phyloP scores from a whole-genome alignment of 2,113 vertebrate species.

The Amphiprion ocellaris region DNA sequence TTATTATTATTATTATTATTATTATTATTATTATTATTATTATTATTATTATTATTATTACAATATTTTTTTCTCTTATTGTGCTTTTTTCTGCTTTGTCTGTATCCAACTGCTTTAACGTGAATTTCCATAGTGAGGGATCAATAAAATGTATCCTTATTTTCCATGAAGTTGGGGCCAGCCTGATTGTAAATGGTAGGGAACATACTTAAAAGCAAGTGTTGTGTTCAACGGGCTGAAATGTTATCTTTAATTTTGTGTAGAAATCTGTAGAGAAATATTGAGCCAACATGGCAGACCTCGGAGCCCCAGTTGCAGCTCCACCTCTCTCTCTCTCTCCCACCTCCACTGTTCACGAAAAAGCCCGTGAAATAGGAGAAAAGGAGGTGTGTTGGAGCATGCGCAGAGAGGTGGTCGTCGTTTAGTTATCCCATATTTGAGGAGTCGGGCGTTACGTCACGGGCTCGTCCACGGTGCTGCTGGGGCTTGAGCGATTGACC shows the following conservation, averaged over 20 bases:
- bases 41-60: no score
- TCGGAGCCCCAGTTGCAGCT: conserved; percentile 39
- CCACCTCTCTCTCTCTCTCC: conserved; percentile 17
- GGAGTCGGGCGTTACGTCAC: conserved; percentile 80
- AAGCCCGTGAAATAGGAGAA: conserved; percentile 60
- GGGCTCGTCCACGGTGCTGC: conserved; percentile 63
- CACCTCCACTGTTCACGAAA: conserved; percentile 36
- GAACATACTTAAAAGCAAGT: background rate
- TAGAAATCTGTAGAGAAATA: background rate
- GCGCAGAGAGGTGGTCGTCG: conserved; percentile 54
- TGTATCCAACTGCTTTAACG: no score
- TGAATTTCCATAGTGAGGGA: no score
- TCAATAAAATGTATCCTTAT: background rate
- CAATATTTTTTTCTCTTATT: background rate
- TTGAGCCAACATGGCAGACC: conserved; percentile 72
- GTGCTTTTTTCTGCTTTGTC: no score
- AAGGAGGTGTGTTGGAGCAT: conserved; percentile 68
- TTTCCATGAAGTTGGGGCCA: background rate
- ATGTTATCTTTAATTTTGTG: background rate
- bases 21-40: no score
- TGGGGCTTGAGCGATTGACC: conserved; percentile 64
- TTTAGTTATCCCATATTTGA: conserved; percentile 49
- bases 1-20: no score
- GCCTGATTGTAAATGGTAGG: background rate
- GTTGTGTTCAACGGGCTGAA: background rate